Percentiles rank a stretch among this genome's conserved stretches.
Evolutionary conservation across 2,113 vertebrate species (phyloP).

Genomic region (Cisticola juncidis): DNA sequence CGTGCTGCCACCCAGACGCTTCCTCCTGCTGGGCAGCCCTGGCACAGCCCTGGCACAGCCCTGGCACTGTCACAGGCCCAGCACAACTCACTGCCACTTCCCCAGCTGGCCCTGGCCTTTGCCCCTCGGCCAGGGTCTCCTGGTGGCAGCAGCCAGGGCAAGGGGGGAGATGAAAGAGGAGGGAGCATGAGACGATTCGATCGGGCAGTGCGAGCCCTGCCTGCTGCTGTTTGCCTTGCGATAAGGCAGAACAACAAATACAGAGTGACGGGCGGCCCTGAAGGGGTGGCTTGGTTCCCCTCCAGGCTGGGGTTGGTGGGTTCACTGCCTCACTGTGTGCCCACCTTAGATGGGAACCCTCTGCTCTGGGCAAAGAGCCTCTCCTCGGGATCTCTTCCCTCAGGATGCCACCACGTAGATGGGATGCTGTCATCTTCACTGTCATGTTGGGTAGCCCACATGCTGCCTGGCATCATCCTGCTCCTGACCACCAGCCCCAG

Average conservation of each 20-base stretch:
- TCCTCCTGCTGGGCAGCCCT: background rate
- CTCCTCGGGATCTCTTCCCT: background rate
- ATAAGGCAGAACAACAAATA: constrained; percentile 70
- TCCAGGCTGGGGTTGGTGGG: background rate
- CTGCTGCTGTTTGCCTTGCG: constrained; percentile 59
- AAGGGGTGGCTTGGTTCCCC: background rate
- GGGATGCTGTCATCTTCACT: background rate
- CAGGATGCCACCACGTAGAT: rapidly evolving
- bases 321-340: background rate
- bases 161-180: background rate
- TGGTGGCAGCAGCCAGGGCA: background rate
- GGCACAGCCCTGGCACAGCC: background rate
- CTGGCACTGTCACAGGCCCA: background rate
- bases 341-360: background rate
- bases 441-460: rapidly evolving
- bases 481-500: background rate
- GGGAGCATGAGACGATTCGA: constrained; percentile 1
- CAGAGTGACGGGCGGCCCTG: background rate
- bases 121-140: constrained; percentile 24
- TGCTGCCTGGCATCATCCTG: background rate
- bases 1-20: constrained; percentile 25
- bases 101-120: background rate
- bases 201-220: constrained; percentile 5
- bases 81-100: background rate
- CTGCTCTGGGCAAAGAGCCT: background rate